Conservation (phyloP, 1,140 invertebrate species). For the Nautilus pompilius region DNA sequence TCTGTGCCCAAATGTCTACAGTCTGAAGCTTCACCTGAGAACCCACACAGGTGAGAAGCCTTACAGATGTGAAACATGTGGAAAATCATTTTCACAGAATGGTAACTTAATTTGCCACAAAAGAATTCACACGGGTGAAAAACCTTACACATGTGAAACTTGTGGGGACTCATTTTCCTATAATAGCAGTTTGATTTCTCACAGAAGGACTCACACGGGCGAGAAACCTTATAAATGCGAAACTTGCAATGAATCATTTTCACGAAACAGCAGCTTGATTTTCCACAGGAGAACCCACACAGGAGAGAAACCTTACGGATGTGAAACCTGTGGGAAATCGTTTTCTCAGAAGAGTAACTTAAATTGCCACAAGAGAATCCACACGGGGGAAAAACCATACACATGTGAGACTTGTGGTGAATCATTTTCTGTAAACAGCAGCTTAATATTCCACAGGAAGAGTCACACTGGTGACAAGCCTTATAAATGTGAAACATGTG, state of each 20-base stretch:
- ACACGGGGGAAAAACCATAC: neutral
- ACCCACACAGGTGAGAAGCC: neutral
- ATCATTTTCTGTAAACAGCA: neutral
- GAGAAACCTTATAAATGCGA: neutral
- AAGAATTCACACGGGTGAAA: neutral
- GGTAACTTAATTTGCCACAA: neutral
- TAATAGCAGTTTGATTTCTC: neutral
- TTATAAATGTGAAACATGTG: neutral
- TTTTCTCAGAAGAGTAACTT: neutral
- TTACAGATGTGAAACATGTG: neutral
- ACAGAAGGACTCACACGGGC: neutral
- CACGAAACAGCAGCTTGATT: neutral
- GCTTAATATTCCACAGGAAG: neutral
- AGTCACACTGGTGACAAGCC: conserved; percentile 1
- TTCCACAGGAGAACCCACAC: conserved; percentile 9
- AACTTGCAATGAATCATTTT: neutral
- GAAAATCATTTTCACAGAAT: neutral
- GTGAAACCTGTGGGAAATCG: neutral
- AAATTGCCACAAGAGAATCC: neutral
- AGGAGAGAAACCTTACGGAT: conserved; percentile 1
- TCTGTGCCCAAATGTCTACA: too few relatives aligned
- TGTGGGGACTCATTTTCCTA: neutral
- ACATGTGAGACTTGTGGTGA: neutral
- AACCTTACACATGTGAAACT: neutral
- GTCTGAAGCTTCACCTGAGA: neutral